phyloP scores from a whole-genome alignment of 2,113 vertebrate genomes.

The Nymphicus hollandicus region DNA sequence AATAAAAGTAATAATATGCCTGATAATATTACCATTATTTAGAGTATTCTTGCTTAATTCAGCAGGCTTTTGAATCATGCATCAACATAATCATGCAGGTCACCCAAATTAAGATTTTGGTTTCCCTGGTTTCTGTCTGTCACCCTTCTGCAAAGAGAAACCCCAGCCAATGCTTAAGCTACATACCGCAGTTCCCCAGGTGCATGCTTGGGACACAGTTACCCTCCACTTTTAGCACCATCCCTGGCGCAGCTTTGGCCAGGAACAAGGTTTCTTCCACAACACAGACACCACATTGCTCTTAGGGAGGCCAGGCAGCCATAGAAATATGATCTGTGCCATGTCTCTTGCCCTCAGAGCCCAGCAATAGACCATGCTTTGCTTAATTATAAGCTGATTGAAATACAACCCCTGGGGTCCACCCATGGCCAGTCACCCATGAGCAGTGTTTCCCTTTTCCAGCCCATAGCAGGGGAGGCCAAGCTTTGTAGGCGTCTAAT shows the following conservation, averaged over 20 bases:
- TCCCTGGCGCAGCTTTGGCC: neutral
- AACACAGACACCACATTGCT: accelerated
- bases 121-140: neutral
- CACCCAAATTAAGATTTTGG: neutral
- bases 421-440: neutral
- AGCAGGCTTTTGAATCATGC: neutral
- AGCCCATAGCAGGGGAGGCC: neutral
- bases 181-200: neutral
- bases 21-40: neutral
- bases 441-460: neutral
- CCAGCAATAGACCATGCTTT: neutral
- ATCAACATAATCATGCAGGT: accelerated
- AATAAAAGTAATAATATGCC: neutral
- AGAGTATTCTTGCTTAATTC: neutral
- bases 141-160: neutral
- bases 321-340: neutral
- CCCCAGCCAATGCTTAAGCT: neutral
- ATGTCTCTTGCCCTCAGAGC: neutral
- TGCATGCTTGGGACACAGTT: neutral
- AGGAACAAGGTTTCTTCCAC: neutral
- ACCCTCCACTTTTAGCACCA: accelerated
- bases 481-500: neutral
- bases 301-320: neutral
- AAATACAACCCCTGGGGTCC: neutral
- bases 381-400: neutral